Evolutionary conservation across 2,113 vertebrate species (phyloP), one percentile per base, ranked within the genome.

Genomic region (Quiscalus mexicanus): DNA sequence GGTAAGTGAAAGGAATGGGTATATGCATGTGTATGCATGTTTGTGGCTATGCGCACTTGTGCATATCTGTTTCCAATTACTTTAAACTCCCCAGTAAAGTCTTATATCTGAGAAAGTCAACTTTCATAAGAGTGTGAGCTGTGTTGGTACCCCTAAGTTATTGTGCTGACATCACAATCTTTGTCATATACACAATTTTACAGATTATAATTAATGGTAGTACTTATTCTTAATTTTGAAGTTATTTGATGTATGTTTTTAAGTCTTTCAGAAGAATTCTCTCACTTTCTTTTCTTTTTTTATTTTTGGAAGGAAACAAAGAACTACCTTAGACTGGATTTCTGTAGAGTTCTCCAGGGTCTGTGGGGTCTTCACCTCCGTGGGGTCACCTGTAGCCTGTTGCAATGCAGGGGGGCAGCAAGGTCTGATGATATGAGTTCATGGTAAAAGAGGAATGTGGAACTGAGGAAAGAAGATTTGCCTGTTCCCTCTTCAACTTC

Each of bases 371-470:
- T 53, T 67, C 18, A 42, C 3, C 18, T 77, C 21, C 18, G 3
- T 1, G 7, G 9, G 5, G 22, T 39, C 39, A 27, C 16, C 12
- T 30, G 14, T 42, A 47, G 5, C 22, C 17, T 56, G 13, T 41
- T 62, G 45, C 13, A 79, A 33, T 25, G n/a, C 33, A 58, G 30
- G 8, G 22, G 35, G n/a, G 27, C 33, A 41, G 27, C 9, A 73
- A 49, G 11, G 6, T 19, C 19, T 35, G 28, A 44, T 21, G 16
- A 33, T 31, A 35, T 3, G 11, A 92, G 16, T 23, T 60, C 9
- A 16, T 33, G 22, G 20, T 62, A 53, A 75, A 21, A 47, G 14
- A 58, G 24, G 5, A 0, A 0, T 52, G 12, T 0, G 0, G 77
- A 85, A 75, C 24, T n/a, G 18, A 10, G 23, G 15, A 49, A 5